phyloP scores from a whole-genome alignment of 2,888 invertebrate species.

The Eupithecia tripunctaria region DNA sequence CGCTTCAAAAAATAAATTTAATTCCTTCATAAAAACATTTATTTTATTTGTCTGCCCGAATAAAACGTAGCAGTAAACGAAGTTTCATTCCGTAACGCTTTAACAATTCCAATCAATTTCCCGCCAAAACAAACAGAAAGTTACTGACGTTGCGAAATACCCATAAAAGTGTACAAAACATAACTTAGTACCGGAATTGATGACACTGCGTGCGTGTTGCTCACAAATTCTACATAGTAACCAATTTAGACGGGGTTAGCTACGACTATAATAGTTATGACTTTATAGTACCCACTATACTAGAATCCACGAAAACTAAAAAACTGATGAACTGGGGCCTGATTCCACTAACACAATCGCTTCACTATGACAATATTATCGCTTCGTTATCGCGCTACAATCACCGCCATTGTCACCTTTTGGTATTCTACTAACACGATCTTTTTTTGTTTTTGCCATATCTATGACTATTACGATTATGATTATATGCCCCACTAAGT shows the following conservation, averaged over 20 bases:
- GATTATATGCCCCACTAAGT: no score
- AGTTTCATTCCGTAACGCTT: slow-evolving; percentile 36
- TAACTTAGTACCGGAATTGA: slow-evolving; percentile 39
- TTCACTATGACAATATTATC: no score
- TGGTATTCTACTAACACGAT: no score
- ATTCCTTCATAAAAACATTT: slow-evolving; percentile 16
- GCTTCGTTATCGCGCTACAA: no score
- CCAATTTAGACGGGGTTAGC: neutral
- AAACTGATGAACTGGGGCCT: no score
- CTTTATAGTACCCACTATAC: no score
- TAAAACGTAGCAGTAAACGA: slow-evolving; percentile 28
- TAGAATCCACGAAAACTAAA: no score
- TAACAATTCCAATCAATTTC: slow-evolving; percentile 43
- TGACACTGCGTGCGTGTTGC: slow-evolving; percentile 37
- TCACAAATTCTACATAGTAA: slow-evolving; percentile 3
- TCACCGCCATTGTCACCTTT: no score
- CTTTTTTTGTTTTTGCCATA: no score
- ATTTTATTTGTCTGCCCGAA: slow-evolving; percentile 6
- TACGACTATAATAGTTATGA: neutral
- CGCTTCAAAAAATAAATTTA: slow-evolving; percentile 18
- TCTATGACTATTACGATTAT: no score
- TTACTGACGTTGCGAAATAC: slow-evolving; percentile 38
- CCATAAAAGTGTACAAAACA: slow-evolving; percentile 39
- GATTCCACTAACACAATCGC: no score
- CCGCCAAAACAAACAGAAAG: slow-evolving; percentile 38